A percentile compares a stretch with the other conserved stretches of the same genome.
Conservation (phyloP, 2,797 vertebrate genomes). For the Dipus sagitta region DNA sequence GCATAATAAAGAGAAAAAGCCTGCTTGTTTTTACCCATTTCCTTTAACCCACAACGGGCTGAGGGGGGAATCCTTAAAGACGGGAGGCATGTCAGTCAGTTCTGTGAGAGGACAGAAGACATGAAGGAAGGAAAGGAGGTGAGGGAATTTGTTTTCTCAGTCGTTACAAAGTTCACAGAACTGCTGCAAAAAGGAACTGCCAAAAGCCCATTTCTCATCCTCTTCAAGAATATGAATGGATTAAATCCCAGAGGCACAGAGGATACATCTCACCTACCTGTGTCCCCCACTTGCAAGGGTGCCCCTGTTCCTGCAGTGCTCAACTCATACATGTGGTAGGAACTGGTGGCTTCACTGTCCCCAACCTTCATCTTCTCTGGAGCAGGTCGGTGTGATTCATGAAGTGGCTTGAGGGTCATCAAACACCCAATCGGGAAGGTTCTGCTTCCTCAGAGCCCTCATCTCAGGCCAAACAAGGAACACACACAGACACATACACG, state of each 20-base stretch:
- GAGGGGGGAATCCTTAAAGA: background rate
- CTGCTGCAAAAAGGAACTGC: background rate
- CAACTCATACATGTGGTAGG: background rate
- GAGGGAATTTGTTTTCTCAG: background rate
- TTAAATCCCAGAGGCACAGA: background rate
- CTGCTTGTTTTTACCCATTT: background rate
- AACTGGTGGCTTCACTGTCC: background rate
- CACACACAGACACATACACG: fast-evolving
- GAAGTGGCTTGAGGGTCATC: background rate
- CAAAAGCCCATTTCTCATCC: background rate
- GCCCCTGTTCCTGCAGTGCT: fast-evolving
- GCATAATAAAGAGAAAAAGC: slow-evolving; percentile 50
- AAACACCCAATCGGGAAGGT: background rate
- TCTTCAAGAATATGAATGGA: background rate
- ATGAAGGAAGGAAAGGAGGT: background rate
- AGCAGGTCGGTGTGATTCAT: too few species aligned
- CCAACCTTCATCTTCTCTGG: background rate
- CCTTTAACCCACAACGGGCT: background rate
- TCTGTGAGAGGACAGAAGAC: background rate
- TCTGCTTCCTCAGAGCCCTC: background rate
- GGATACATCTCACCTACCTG: background rate
- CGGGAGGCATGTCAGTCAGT: background rate
- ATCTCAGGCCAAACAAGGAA: background rate
- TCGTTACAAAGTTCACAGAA: background rate
- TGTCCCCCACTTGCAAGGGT: background rate